Evolutionary conservation across 2,888 invertebrate species (phyloP).

Genomic region (Caenorhabditis japonica): DNA sequence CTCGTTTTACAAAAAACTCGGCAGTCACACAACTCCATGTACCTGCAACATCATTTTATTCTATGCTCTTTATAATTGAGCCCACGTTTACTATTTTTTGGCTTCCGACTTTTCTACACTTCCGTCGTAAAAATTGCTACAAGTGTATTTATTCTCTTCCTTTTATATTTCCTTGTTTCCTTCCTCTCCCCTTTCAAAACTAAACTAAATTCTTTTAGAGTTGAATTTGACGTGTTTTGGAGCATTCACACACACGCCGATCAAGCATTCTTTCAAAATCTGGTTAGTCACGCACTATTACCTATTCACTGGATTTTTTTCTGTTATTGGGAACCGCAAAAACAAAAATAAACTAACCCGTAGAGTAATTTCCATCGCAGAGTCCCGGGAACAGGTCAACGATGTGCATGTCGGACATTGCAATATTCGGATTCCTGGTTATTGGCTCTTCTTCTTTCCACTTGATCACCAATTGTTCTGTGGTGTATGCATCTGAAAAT

Average conservation of each 20-base stretch:
- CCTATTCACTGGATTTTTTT: slow-evolving; percentile 41
- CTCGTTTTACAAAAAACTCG: slow-evolving; percentile 80
- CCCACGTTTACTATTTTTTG: slow-evolving; percentile 36
- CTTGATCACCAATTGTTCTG: slow-evolving; percentile 72
- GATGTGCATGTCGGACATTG: slow-evolving; percentile 77
- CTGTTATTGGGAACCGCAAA: slow-evolving; percentile 29
- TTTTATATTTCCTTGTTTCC: slow-evolving; percentile 11
- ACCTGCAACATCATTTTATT: slow-evolving; percentile 64
- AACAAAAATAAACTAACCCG: slow-evolving; percentile 59
- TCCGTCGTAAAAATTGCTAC: slow-evolving; percentile 17
- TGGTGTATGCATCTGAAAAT: slow-evolving; percentile 76
- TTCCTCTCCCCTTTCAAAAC: slow-evolving; percentile 18
- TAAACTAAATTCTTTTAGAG: too few species aligned
- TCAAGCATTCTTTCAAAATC: slow-evolving; percentile 38
- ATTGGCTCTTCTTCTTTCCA: slow-evolving; percentile 74
- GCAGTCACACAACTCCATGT: slow-evolving; percentile 81
- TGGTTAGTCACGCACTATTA: slow-evolving; percentile 51
- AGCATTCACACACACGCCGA: slow-evolving; percentile 16
- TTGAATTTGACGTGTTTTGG: slow-evolving; percentile 29
- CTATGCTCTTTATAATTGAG: slow-evolving; percentile 49
- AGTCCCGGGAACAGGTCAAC: slow-evolving; percentile 71
- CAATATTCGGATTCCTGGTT: slow-evolving; percentile 73
- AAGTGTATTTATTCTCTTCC: not conserved
- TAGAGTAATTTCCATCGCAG: slow-evolving; percentile 76
- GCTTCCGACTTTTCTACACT: slow-evolving; percentile 43